Percentiles rank a stretch among this genome's conserved stretches.
Conservation (phyloP, 2,797 vertebrate species). For the Pseudochirops cupreus region DNA sequence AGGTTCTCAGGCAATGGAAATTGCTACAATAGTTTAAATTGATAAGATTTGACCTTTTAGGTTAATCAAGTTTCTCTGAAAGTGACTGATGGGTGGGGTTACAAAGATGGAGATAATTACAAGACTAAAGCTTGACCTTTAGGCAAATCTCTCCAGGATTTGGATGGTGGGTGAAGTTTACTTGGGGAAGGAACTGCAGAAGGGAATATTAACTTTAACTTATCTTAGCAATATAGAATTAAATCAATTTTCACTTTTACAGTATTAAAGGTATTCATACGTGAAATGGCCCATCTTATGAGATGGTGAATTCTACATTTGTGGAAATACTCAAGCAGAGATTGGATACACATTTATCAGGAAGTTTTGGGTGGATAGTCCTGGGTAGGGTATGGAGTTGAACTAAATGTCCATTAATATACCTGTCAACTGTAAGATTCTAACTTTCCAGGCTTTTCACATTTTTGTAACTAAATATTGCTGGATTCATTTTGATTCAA, state of each 20-base stretch:
- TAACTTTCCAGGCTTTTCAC: background rate
- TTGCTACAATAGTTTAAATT: background rate
- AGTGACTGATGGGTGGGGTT: background rate
- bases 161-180: background rate
- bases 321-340: background rate
- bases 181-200: background rate
- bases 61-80: background rate
- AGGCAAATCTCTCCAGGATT: background rate
- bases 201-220: background rate
- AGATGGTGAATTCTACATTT: background rate
- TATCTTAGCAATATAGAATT: background rate
- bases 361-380: background rate
- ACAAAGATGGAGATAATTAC: background rate
- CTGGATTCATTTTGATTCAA: background rate
- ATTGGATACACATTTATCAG: background rate
- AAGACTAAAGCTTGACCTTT: background rate
- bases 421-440: background rate
- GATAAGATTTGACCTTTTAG: background rate
- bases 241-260: background rate
- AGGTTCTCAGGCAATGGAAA: background rate
- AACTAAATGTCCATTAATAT: background rate
- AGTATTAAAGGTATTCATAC: background rate
- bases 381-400: background rate
- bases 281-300: background rate
- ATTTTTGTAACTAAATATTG: background rate